These are phyloP conservation scores for Oxyruncus cristatus DNA, from an alignment of 2,113 vertebrate genomes.

Conservation along the genomic window DNA sequence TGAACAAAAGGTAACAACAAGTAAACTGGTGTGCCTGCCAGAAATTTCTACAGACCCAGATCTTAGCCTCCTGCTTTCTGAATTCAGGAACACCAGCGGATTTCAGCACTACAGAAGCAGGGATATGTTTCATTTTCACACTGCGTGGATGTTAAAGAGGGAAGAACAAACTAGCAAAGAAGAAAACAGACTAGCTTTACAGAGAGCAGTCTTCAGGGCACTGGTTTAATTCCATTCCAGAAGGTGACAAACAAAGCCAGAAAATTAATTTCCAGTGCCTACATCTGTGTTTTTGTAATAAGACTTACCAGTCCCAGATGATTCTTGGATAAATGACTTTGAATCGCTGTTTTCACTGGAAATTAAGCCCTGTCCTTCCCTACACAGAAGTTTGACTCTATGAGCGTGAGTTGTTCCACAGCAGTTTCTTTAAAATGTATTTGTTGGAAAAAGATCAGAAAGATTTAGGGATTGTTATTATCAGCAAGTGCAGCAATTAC, in stretches of 20 bases:
- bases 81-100: not conserved
- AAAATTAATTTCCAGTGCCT: conserved; percentile 33
- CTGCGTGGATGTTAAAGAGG: not conserved
- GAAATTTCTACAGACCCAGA: not conserved
- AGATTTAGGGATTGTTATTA: not conserved
- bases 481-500: not conserved
- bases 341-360: conserved; percentile 18
- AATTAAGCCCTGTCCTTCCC: not conserved
- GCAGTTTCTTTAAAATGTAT: not conserved
- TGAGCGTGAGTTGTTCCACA: not conserved
- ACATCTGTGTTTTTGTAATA: not conserved
- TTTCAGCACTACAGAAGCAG: not conserved
- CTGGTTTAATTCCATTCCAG: conserved; percentile 12
- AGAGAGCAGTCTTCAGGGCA: not conserved
- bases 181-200: not conserved
- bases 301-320: conserved; percentile 23
- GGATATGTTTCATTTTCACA: not conserved
- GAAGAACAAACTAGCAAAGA: not conserved
- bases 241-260: not conserved
- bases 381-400: not conserved
- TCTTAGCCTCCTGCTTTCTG: not conserved
- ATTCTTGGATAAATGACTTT: conserved; percentile 16
- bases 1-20: not conserved
- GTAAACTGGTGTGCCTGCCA: not conserved
- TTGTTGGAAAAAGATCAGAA: not conserved